Conservation (phyloP, 2,888 invertebrate species). For the Augiades crinisus region DNA sequence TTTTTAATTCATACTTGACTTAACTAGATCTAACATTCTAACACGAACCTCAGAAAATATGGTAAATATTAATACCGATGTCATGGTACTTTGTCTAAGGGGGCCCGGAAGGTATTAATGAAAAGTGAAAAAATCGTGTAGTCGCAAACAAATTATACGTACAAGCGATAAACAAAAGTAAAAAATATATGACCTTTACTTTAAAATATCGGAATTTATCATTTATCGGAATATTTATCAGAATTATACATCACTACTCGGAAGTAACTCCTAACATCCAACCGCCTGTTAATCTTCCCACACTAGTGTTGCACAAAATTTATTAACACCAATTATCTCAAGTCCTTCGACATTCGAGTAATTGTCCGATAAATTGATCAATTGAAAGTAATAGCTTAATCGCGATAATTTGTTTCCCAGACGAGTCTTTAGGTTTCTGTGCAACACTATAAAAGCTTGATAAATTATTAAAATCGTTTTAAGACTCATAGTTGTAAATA, state of each 20-base stretch:
- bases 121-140: too few relatives aligned
- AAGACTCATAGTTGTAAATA: background rate
- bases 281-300: conserved; percentile 22
- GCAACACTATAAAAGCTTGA: conserved; percentile 5
- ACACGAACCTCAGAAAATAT: too few relatives aligned
- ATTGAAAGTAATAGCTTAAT: conserved; percentile 25
- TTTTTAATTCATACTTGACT: too few relatives aligned
- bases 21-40: conserved; percentile 8
- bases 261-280: conserved; percentile 7
- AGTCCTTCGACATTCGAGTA: conserved; percentile 24
- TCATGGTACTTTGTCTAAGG: too few relatives aligned
- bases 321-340: conserved; percentile 34
- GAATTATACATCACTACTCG: conserved; percentile 17
- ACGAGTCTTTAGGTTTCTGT: conserved; percentile 8
- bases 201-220: too few relatives aligned
- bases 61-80: too few relatives aligned
- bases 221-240: background rate
- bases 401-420: conserved; percentile 17
- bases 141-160: too few relatives aligned
- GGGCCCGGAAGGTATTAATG: too few relatives aligned
- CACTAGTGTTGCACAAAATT: conserved; percentile 29
- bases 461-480: conserved; percentile 7
- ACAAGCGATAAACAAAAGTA: too few relatives aligned
- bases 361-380: conserved; percentile 21
- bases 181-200: too few relatives aligned